Evolutionary conservation across 2,888 invertebrate genomes (phyloP), one percentile per base, ranked within the genome.

Genomic region (Anagyrus pseudococci): DNA sequence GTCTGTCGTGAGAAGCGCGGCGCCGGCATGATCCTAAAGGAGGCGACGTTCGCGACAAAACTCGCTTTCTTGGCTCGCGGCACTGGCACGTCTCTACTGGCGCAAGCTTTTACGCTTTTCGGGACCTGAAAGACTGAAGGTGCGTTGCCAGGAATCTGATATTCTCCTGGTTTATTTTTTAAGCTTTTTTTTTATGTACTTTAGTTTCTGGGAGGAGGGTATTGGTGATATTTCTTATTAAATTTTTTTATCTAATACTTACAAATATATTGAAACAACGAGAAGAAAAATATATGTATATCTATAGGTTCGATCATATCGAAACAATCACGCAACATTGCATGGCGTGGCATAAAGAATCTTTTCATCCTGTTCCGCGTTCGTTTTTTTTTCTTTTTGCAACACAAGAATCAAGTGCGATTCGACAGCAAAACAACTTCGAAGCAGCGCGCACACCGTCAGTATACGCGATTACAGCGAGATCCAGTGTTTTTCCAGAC

Each of bases 1-100:
- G 48, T 49, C 54, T 19, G 37, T 29, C 63, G 58, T 55, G 55
- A 58, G 54, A 55, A 62, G 57, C 41, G 41, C 53, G 46, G 26
- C 33, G 15, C 15, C 8, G 33, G 17, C 13, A 23, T 22, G 40
- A n/a, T 20, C 41, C 47, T 10, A 29, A 44, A 49, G 44, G 44
- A 48, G 40, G 29, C 3, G 20, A 41, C 33, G 4, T 7, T 10
- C 6, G 10, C 29, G 29, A 29, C 29, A 13, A 20, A 10, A 33
- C 6, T 29, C 19, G n/a, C n/a, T 20, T 17, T 44, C 50, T 62
- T 62, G 62, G 57, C 62, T 52, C 26, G 57, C n/a, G 47, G 52
- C 55, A 19, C 62, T 22, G 62, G 62, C 56, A 61, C 62, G 56
- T 56, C 10, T 23, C 19, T n/a, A 23, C 48, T 29, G 46, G 15